Evolutionary conservation across 30 jellyfish, hydroid and myxozoan genomes (phyloP).

Genomic region (Aurelia aurita complex sp. Pacific): DNA sequence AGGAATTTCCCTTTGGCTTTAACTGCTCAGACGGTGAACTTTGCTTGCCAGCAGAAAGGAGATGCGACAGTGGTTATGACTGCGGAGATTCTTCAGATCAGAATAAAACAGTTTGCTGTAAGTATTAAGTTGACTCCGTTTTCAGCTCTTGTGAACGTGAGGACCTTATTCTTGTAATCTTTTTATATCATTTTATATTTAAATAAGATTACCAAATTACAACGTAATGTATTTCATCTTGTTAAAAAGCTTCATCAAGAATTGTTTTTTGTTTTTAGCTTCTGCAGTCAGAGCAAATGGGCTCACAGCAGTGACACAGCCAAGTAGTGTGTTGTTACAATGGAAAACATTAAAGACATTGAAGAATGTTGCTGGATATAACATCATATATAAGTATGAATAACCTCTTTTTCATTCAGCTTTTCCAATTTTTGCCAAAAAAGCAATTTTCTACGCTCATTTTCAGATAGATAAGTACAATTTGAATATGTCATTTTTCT

Average conservation of each 20-base stretch:
- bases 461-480: no score
- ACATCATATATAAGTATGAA: constrained; percentile 36
- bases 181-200: no score
- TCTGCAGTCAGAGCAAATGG: constrained; percentile 50
- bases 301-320: constrained; percentile 6
- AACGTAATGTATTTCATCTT: no score
- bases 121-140: constrained; percentile 14
- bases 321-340: constrained; percentile 17
- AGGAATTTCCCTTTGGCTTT: constrained; percentile 82
- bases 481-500: no score
- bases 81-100: constrained; percentile 79
- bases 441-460: no score
- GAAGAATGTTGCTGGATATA: constrained; percentile 30
- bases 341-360: constrained; percentile 41
- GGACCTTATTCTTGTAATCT: no score
- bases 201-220: no score
- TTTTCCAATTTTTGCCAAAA: no score
- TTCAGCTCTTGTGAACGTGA: background rate
- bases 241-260: background rate
- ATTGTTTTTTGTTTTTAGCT: constrained; percentile 16
- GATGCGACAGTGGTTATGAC: constrained; percentile 58
- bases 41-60: constrained; percentile 48
- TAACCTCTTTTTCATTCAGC: no score
- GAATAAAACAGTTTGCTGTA: constrained; percentile 56
- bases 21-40: constrained; percentile 76